These are phyloP conservation scores for Urocolius indicus DNA, from an alignment of 2,113 vertebrate genomes.

Conservation along the genomic window DNA sequence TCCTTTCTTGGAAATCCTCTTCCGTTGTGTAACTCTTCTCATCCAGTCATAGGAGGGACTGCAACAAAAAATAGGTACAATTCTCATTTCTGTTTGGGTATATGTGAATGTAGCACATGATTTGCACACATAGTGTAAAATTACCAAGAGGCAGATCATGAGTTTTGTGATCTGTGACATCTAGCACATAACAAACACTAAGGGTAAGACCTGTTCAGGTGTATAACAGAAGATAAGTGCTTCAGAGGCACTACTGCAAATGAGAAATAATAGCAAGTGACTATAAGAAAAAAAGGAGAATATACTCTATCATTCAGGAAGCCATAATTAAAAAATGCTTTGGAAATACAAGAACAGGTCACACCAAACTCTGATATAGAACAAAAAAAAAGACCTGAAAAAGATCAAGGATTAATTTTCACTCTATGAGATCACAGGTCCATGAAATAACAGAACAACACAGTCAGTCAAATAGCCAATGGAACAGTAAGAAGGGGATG, in stretches of 20 bases:
- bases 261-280: background rate
- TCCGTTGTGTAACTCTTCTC: slow-evolving; percentile 95
- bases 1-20: slow-evolving; percentile 93
- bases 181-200: background rate
- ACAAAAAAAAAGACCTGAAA: background rate
- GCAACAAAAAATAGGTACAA: slow-evolving; percentile 29
- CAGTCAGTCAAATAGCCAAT: background rate
- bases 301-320: accelerated
- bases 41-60: slow-evolving; percentile 99
- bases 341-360: background rate
- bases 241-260: background rate
- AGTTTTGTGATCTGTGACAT: background rate
- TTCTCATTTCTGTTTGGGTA: background rate
- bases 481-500: background rate
- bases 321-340: background rate
- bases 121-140: background rate
- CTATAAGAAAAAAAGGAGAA: background rate
- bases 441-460: background rate
- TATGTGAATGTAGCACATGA: background rate
- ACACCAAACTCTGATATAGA: background rate
- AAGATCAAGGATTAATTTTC: background rate
- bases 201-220: background rate
- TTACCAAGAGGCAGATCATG: background rate
- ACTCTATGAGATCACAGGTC: background rate
- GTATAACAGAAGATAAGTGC: background rate